Conservation (phyloP, 2,113 vertebrate species). For the Leucoraja erinaceus region DNA sequence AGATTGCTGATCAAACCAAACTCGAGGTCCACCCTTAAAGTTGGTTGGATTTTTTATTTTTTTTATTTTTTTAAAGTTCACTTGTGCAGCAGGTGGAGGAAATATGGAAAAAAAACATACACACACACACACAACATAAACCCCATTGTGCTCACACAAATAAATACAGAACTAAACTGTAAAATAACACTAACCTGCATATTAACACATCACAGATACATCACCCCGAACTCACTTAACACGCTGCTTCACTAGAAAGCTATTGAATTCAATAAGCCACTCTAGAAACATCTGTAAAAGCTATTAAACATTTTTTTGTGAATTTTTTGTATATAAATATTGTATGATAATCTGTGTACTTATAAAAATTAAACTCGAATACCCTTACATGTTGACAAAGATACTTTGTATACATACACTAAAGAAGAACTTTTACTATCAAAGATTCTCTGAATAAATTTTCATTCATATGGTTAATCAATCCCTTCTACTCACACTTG, state of each 20-base stretch:
- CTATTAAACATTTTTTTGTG: conserved; percentile 76
- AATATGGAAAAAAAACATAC: conserved; percentile 18
- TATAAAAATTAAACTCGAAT: conserved; percentile 84
- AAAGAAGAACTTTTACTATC: conserved; percentile 73
- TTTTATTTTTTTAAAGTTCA: not conserved
- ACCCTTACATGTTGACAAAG: conserved; percentile 62
- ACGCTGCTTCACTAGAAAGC: conserved; percentile 68
- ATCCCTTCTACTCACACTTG: conserved; percentile 48
- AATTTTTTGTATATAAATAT: conserved; percentile 81
- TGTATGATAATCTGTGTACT: conserved; percentile 75
- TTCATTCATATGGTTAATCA: conserved; percentile 65
- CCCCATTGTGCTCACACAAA: conserved; percentile 25
- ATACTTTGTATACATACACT: conserved; percentile 73
- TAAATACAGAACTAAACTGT: conserved; percentile 54
- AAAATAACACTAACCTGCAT: conserved; percentile 58
- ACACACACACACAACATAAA: conserved; percentile 22
- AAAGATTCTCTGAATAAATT: conserved; percentile 76
- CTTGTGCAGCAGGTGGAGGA: conserved; percentile 28
- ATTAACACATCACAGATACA: conserved; percentile 71
- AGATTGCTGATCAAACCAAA: conserved; percentile 41
- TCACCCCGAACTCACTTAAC: conserved; percentile 64
- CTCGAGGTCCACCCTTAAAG: conserved; percentile 39
- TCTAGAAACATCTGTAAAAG: conserved; percentile 97
- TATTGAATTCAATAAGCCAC: conserved; percentile 87
- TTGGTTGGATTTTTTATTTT: conserved; percentile 15